Percentiles rank a stretch among this genome's conserved stretches.
These are phyloP conservation scores for Caenorhabditis afra DNA, from an alignment of 2,888 invertebrate species.

Conservation along the genomic window DNA sequence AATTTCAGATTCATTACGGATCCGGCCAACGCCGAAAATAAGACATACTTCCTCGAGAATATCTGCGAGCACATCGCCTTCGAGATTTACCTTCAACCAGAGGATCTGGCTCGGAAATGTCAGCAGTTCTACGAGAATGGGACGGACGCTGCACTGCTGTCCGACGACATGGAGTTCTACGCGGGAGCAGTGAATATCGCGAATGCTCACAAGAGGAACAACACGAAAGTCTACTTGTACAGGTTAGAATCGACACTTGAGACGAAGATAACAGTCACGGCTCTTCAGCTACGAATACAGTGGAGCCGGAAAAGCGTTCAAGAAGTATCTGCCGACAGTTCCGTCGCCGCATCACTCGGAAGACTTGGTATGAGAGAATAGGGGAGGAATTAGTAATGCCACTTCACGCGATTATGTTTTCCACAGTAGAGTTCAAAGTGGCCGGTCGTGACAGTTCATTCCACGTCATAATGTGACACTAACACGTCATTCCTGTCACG, in stretches of 20 bases:
- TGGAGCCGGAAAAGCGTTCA: conserved; percentile 24
- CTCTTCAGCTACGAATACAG: conserved; percentile 34
- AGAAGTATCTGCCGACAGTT: conserved; percentile 19
- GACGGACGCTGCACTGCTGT: conserved; percentile 16
- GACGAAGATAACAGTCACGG: neutral
- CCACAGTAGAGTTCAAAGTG: too few relatives aligned
- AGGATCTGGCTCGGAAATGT: conserved; percentile 18
- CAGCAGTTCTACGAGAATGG: conserved; percentile 10
- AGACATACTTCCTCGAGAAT: neutral
- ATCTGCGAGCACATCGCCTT: conserved; percentile 41
- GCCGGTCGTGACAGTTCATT: too few relatives aligned
- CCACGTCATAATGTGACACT: too few relatives aligned
- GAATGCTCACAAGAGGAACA: conserved; percentile 7
- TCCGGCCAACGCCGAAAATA: conserved; percentile 1
- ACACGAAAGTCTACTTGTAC: conserved; percentile 40
- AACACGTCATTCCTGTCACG: too few relatives aligned
- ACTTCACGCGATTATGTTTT: too few relatives aligned
- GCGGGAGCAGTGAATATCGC: conserved; percentile 20
- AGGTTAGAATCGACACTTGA: conserved; percentile 7
- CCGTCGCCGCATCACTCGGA: conserved; percentile 44
- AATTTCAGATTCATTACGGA: conserved; percentile 23
- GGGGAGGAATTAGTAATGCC: too few relatives aligned
- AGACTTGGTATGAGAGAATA: conserved; percentile 22
- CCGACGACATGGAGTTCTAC: conserved; percentile 51
- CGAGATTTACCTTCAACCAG: conserved; percentile 13